Evolutionary conservation across 64 coral and sea anemone genomes (phyloP).

Genomic region (Porites lutea): DNA sequence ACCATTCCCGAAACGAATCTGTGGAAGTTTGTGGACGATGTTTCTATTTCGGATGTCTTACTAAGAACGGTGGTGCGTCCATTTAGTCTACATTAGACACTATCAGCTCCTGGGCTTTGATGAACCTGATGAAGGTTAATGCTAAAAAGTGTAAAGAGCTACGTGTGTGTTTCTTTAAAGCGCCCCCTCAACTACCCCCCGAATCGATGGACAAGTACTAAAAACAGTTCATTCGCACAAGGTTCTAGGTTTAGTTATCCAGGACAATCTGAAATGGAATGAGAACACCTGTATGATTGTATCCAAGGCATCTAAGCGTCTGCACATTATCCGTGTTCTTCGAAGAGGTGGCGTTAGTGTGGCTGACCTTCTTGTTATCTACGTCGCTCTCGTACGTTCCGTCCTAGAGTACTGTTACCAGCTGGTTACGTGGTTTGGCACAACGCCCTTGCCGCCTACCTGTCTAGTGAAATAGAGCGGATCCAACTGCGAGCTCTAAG

Average conservation of each 20-base stretch:
- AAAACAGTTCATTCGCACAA: neutral
- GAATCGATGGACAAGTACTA: neutral
- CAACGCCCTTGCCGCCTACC: neutral
- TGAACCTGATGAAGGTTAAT: too few species aligned
- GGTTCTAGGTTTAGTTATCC: neutral
- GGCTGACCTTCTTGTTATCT: neutral
- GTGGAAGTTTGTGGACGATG: too few species aligned
- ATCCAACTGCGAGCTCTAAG: neutral
- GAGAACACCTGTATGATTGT: neutral
- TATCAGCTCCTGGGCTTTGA: too few species aligned
- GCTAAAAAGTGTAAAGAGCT: too few species aligned
- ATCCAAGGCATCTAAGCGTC: neutral
- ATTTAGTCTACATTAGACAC: too few species aligned
- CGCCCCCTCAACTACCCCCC: too few species aligned
- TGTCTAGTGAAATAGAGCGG: neutral
- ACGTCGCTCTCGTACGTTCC: neutral
- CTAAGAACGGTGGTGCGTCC: too few species aligned
- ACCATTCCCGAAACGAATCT: too few species aligned
- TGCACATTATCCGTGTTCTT: too few species aligned
- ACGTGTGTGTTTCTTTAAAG: too few species aligned
- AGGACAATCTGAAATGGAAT: neutral
- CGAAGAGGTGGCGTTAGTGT: neutral
- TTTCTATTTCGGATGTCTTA: too few species aligned
- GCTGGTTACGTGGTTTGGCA: neutral
- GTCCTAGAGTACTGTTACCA: constrained; percentile 9